Evolutionary conservation across 92 coral and sea anemone species (phyloP).

Genomic region (Bergia sp.): DNA sequence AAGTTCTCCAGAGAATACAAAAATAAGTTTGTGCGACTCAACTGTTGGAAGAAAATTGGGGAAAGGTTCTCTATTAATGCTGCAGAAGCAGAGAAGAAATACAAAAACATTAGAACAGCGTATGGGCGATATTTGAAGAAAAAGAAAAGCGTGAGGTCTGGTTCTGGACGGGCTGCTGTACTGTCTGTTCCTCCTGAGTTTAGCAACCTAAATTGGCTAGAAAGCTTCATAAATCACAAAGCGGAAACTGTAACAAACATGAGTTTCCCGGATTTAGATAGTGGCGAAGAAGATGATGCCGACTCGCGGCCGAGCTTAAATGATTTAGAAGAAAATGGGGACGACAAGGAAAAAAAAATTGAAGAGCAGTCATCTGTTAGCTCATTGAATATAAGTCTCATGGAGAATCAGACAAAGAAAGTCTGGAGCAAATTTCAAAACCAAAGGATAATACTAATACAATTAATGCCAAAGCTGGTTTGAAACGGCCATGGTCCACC

Average conservation of each 20-base stretch:
- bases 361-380: constrained; percentile 13
- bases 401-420: constrained; percentile 21
- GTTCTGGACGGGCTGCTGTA: constrained; percentile 40
- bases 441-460: background rate
- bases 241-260: background rate
- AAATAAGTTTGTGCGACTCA: constrained; percentile 28
- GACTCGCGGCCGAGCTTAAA: constrained; percentile 1
- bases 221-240: constrained; percentile 25
- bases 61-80: constrained; percentile 24
- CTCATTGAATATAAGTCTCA: background rate
- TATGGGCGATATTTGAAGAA: constrained; percentile 45
- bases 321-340: constrained; percentile 30
- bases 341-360: background rate
- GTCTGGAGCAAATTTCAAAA: constrained; percentile 11
- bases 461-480: constrained; percentile 1
- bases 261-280: background rate
- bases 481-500: constrained; percentile 30
- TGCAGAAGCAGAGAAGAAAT: constrained; percentile 52
- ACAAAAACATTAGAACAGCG: constrained; percentile 51
- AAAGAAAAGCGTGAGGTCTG: constrained; percentile 26
- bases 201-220: constrained; percentile 38
- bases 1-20: constrained; percentile 30
- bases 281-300: constrained; percentile 14
- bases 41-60: constrained; percentile 52
- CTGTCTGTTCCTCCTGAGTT: constrained; percentile 31